phyloP scores from a whole-genome alignment of 2,113 vertebrate genomes.

The Aepyceros melampus region DNA sequence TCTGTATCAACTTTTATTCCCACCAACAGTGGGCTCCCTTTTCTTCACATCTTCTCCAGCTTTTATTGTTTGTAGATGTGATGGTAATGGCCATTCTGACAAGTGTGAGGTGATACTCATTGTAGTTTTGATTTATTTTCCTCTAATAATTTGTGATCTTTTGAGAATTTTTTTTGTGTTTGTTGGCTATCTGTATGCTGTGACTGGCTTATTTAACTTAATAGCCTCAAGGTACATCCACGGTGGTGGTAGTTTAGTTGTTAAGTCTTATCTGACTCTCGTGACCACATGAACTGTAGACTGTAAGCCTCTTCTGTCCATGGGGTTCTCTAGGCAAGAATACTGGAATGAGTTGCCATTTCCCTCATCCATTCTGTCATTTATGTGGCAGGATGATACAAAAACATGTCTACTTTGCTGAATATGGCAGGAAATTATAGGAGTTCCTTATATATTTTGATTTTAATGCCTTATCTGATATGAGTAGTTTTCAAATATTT shows the following conservation, averaged over 20 bases:
- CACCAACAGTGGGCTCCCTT: background rate
- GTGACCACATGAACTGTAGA: accelerated
- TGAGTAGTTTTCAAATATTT: background rate
- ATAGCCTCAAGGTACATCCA: background rate
- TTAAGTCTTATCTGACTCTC: background rate
- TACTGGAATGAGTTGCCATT: background rate
- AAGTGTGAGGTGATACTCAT: background rate
- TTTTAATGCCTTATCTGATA: background rate
- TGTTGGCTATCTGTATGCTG: background rate
- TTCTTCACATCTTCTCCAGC: background rate
- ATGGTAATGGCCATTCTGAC: background rate
- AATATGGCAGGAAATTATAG: background rate
- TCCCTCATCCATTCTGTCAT: background rate
- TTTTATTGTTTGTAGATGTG: background rate
- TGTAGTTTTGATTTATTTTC: background rate
- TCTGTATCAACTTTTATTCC: background rate
- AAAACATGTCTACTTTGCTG: background rate
- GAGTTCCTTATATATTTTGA: background rate
- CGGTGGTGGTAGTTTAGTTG: background rate
- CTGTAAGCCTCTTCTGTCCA: background rate
- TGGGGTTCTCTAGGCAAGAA: background rate
- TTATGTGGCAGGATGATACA: background rate
- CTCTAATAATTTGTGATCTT: background rate
- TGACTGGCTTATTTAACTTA: background rate
- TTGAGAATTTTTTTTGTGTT: background rate